Evolutionary conservation across 1,140 invertebrate genomes (phyloP).

Genomic region (Brachionus sp.): DNA sequence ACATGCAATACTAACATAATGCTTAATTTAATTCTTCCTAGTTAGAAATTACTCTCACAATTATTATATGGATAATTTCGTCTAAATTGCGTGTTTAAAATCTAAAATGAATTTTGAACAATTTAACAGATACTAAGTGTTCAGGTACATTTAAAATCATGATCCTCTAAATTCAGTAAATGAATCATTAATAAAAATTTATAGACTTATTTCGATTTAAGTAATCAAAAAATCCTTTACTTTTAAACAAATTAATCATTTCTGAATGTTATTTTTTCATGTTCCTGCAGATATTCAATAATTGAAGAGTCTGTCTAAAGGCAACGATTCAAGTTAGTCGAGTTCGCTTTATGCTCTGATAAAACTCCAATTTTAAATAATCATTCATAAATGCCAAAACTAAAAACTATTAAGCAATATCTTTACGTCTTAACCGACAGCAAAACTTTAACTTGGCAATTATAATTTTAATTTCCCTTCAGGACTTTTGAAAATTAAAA

Average conservation of each 20-base stretch:
- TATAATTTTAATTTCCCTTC: background rate
- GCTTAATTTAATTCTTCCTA: background rate
- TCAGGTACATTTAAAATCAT: too few species aligned
- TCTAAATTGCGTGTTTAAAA: too few species aligned
- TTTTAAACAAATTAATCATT: background rate
- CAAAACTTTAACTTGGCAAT: background rate
- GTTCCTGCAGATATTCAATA: background rate
- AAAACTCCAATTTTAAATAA: background rate
- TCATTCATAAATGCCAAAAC: background rate
- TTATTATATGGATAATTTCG: too few species aligned
- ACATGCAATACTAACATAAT: background rate
- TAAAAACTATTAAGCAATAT: background rate
- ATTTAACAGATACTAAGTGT: background rate
- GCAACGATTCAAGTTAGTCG: background rate
- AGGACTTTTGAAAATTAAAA: background rate
- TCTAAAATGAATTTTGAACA: too few species aligned
- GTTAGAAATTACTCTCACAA: too few species aligned
- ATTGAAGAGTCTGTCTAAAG: background rate
- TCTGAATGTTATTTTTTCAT: background rate
- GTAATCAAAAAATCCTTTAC: background rate
- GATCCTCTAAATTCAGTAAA: background rate
- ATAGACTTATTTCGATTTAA: background rate
- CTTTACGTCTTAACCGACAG: background rate
- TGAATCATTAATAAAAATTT: background rate
- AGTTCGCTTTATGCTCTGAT: background rate